phyloP scores from a whole-genome alignment of 2,797 vertebrate genomes.

The Falco biarmicus region DNA sequence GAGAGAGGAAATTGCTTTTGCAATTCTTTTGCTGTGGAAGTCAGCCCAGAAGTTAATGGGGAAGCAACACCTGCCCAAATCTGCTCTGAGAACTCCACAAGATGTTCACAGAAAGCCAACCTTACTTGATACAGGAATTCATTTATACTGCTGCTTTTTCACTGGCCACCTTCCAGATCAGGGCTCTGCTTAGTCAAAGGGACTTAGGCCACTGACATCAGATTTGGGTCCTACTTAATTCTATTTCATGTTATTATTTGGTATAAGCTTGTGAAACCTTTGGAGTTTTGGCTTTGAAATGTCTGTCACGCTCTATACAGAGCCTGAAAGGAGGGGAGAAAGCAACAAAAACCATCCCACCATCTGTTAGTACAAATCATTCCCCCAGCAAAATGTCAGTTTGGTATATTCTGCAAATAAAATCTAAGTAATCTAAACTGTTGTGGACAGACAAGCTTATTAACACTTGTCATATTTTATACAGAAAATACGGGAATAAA shows the following conservation, averaged over 20 bases:
- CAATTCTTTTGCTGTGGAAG: not conserved
- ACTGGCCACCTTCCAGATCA: not conserved
- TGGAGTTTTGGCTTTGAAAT: not conserved
- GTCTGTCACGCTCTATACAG: not conserved
- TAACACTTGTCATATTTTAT: slow-evolving; percentile 36
- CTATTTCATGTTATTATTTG: not conserved
- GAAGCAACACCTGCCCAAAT: not conserved
- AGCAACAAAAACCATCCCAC: not conserved
- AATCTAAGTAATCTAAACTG: slow-evolving; percentile 1
- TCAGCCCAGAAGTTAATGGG: slow-evolving; percentile 14
- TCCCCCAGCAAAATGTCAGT: not conserved
- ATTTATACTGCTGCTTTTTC: not conserved
- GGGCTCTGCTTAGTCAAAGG: not conserved
- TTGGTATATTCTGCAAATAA: not conserved
- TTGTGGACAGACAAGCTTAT: slow-evolving; percentile 24
- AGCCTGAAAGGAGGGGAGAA: not conserved
- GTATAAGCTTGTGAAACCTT: not conserved
- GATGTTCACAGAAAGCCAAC: not conserved
- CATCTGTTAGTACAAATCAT: slow-evolving; percentile 18
- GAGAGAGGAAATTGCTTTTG: not conserved
- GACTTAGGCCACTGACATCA: not conserved
- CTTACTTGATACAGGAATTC: not conserved
- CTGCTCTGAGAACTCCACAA: not conserved
- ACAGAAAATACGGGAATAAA: slow-evolving; percentile 1
- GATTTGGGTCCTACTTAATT: not conserved